Evolutionary conservation across 2,888 invertebrate species (phyloP).

Genomic region (Cephus pygmeus): DNA sequence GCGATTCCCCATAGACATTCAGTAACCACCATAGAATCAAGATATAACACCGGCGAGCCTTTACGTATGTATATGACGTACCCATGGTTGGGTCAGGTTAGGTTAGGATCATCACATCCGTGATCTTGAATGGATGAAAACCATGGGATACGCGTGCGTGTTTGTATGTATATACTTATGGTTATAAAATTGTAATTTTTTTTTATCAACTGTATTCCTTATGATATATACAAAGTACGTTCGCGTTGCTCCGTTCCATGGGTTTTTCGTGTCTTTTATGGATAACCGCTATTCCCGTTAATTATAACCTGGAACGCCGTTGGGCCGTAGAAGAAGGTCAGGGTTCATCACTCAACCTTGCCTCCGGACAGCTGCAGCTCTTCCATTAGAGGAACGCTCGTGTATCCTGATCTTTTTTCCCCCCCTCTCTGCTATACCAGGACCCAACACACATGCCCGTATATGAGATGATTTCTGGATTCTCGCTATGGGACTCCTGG

Average conservation of each 20-base stretch:
- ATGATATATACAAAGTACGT: neutral
- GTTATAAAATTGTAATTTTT: too few relatives aligned
- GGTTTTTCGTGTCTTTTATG: neutral
- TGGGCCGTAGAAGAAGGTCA: constrained; percentile 30
- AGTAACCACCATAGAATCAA: neutral
- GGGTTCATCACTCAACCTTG: constrained; percentile 47
- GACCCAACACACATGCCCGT: neutral
- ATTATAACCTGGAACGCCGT: constrained; percentile 5
- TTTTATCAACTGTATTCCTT: neutral
- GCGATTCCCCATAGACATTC: neutral
- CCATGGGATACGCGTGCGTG: too few relatives aligned
- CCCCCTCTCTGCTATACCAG: constrained; percentile 9
- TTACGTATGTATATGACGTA: neutral
- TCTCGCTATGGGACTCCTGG: neutral
- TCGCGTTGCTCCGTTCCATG: neutral
- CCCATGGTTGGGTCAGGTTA: neutral
- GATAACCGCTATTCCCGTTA: constrained; percentile 1
- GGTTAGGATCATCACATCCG: neutral
- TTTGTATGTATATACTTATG: neutral
- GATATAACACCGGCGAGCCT: neutral
- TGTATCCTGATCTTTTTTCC: neutral
- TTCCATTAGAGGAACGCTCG: constrained; percentile 40
- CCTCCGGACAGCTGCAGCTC: constrained; percentile 42
- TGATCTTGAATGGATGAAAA: neutral
- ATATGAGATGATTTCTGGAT: neutral